Evolutionary conservation across 1,140 invertebrate genomes (phyloP).

Genomic region (Antheraea pernyi): DNA sequence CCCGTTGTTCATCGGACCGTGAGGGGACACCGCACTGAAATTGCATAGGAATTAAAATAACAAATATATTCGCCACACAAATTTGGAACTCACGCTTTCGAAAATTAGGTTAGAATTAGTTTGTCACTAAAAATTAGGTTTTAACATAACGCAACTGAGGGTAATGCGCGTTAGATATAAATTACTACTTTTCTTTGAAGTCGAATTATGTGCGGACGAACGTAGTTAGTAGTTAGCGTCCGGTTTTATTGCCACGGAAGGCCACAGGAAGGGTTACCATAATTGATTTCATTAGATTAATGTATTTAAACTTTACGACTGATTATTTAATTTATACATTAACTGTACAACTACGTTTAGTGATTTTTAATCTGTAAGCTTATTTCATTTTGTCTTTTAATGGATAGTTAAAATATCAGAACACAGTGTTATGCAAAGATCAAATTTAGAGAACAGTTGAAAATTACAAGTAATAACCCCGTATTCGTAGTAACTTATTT

Average conservation of each 20-base stretch:
- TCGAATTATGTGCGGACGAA: constrained; percentile 41
- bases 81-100: constrained; percentile 6
- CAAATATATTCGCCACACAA: constrained; percentile 9
- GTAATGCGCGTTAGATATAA: constrained; percentile 45
- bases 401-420: no score
- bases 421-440: no score
- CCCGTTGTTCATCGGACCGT: constrained; percentile 44
- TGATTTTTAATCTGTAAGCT: neutral
- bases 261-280: constrained; percentile 22
- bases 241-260: constrained; percentile 30
- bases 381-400: neutral
- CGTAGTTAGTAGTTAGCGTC: constrained; percentile 42
- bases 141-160: constrained; percentile 32
- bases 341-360: neutral
- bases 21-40: constrained; percentile 34
- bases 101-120: neutral
- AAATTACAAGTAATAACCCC: no score
- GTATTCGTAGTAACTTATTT: no score
- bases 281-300: constrained; percentile 23
- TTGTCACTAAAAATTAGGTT: neutral
- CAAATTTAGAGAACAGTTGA: no score
- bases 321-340: neutral
- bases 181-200: constrained; percentile 44
- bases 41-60: constrained; percentile 37
- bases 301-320: constrained; percentile 3